Evolutionary conservation across 2,113 vertebrate genomes (phyloP).

Genomic region (Brachionichthys hirsutus): DNA sequence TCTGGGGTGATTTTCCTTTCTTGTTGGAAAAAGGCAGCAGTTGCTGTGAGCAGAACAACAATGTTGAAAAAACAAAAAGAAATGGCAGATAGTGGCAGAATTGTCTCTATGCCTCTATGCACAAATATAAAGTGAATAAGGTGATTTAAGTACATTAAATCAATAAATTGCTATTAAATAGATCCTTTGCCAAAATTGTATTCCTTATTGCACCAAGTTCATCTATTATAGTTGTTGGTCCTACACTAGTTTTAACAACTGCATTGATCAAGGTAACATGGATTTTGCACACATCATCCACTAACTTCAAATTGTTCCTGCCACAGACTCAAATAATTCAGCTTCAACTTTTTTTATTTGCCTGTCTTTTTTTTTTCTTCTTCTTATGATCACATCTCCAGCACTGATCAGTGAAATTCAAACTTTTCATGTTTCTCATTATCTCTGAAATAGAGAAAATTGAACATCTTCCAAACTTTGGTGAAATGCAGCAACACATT

Average conservation of each 20-base stretch:
- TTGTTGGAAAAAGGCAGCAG: constrained; percentile 10
- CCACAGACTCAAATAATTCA: constrained; percentile 50
- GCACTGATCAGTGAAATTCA: constrained; percentile 46
- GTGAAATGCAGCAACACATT: constrained; percentile 55
- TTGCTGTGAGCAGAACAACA: background rate
- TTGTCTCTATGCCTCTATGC: background rate
- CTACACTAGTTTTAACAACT: constrained; percentile 60
- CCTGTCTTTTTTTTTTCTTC: constrained; percentile 3
- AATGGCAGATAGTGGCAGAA: too few species aligned
- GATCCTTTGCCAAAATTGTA: constrained; percentile 45
- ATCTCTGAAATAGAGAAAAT: constrained; percentile 43
- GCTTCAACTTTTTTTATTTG: too few species aligned
- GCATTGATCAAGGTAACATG: constrained; percentile 65
- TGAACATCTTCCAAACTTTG: constrained; percentile 54
- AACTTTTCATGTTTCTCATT: constrained; percentile 42
- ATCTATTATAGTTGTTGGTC: constrained; percentile 62
- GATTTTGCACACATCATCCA: constrained; percentile 71
- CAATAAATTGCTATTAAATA: constrained; percentile 40
- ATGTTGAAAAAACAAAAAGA: background rate
- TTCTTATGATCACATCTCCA: constrained; percentile 23
- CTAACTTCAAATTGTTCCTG: constrained; percentile 66
- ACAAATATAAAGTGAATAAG: constrained; percentile 41
- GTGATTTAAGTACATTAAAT: constrained; percentile 21
- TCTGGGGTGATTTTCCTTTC: constrained; percentile 10
- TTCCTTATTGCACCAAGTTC: constrained; percentile 55